phyloP scores from a whole-genome alignment of 2,113 vertebrate genomes.

The Cyphomyrus plagiostoma region DNA sequence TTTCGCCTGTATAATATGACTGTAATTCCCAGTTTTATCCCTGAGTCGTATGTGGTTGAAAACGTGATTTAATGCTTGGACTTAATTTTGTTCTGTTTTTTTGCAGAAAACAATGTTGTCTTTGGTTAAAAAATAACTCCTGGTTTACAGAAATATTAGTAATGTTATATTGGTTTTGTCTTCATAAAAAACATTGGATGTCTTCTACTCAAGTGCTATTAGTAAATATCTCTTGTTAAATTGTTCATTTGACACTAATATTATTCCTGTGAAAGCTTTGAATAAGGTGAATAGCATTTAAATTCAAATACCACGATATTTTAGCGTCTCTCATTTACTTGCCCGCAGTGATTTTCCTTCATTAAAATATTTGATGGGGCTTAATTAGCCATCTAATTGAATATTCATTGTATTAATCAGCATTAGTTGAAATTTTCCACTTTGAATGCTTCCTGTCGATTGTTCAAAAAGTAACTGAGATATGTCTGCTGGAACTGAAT shows the following conservation, averaged over 20 bases:
- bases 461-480: slow-evolving; percentile 40
- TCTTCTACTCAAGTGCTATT: background rate
- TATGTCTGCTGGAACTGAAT: slow-evolving; percentile 40
- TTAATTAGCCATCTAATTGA: slow-evolving; percentile 25
- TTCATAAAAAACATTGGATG: background rate
- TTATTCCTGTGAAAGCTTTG: background rate
- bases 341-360: background rate
- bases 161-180: background rate
- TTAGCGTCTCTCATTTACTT: background rate
- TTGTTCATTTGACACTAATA: background rate
- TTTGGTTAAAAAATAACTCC: background rate
- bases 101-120: background rate
- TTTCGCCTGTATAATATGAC: background rate
- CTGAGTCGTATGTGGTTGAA: background rate
- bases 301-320: background rate
- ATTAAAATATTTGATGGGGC: slow-evolving; percentile 7
- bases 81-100: background rate
- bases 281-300: background rate
- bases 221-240: background rate
- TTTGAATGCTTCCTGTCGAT: slow-evolving; percentile 18
- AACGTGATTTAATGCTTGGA: background rate
- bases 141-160: background rate
- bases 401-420: background rate
- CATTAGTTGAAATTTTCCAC: slow-evolving; percentile 18
- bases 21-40: background rate